Base-by-base conservation (phyloP, 2,797 vertebrate genomes). In the Paguma larvata region DNA sequence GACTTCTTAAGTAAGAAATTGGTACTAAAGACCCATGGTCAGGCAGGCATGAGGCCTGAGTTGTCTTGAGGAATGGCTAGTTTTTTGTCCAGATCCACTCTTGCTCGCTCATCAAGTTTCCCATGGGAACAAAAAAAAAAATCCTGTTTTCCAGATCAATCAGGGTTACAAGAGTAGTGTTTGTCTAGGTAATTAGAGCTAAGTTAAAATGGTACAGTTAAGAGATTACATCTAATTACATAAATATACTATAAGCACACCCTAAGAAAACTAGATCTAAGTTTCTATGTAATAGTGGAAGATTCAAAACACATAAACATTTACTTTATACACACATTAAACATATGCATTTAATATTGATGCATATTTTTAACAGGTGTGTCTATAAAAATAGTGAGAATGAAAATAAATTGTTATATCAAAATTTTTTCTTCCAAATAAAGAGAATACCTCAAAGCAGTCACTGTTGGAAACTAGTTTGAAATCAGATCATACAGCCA, bases 121-220 rank as follows among this genome's bases (percentile, higher is more conserved):
- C 92, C 96, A 75, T 15, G 86, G 77, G 86, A 23, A 75, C 25
- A 16, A 32, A 38, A 51, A 38, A 77, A n/a, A 53, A 18, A 44
- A 84, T 75, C 73, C 2, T 44, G n/a, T 73, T 93, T 88, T 94
- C 75, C 80, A 93, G 62, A 87, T 32, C 56, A 77, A 85, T 93
- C 83, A 72, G 65, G 2, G 11, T 94, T 91, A n/a, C 16, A 82
- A 88, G 21, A 97, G 70, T 85, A 67, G 59, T 78, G n/a, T 89
- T 62, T 78, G 34, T 38, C 53, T 78, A 41, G 56, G 63, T 90
- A 96, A 97, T 98, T 94, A 97, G 23, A 85, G 48, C 70, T 41
- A 72, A 73, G 21, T 89, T 87, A 94, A 95, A 94, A 85, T 0
- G 25, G 30, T 46, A 86, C 27, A n/a, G 67, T 94, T 93, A 87